These are phyloP conservation scores for Lepeophtheirus salmonis DNA, from an alignment of 1,140 invertebrate genomes.

Conservation along the genomic window DNA sequence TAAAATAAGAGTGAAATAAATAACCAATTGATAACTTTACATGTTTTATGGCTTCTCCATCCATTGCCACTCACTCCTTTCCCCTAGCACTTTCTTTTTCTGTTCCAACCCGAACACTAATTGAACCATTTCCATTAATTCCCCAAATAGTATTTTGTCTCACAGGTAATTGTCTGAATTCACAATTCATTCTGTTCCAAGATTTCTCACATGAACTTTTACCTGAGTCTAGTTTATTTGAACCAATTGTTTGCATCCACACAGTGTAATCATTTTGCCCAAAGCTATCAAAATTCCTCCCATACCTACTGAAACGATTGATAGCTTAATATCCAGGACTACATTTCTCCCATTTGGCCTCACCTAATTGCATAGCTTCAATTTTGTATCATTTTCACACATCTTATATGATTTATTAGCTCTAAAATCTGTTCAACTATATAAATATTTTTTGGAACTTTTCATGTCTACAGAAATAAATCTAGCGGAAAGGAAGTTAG, in stretches of 20 bases:
- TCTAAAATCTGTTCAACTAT: no score
- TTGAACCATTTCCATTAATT: background rate
- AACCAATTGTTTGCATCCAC: constrained; percentile 16
- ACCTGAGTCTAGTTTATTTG: background rate
- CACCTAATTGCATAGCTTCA: no score
- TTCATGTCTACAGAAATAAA: no score
- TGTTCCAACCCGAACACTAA: background rate
- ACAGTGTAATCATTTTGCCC: constrained; percentile 12
- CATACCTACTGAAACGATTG: constrained; percentile 1
- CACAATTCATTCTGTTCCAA: background rate
- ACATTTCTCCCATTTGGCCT: constrained; percentile 5
- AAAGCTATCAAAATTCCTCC: background rate
- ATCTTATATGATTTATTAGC: no score
- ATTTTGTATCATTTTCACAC: no score
- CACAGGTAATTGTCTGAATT: background rate
- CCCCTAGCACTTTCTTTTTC: background rate
- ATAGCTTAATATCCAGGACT: background rate
- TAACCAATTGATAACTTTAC: no score
- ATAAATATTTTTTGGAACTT: no score
- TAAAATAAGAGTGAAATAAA: no score
- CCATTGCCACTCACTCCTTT: constrained; percentile 8
- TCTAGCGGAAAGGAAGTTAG: no score
- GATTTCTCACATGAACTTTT: background rate
- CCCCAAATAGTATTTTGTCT: background rate
- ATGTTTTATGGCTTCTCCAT: constrained; percentile 22